Evolutionary conservation across 2,888 invertebrate genomes (phyloP).

Genomic region (Aquatica leii): DNA sequence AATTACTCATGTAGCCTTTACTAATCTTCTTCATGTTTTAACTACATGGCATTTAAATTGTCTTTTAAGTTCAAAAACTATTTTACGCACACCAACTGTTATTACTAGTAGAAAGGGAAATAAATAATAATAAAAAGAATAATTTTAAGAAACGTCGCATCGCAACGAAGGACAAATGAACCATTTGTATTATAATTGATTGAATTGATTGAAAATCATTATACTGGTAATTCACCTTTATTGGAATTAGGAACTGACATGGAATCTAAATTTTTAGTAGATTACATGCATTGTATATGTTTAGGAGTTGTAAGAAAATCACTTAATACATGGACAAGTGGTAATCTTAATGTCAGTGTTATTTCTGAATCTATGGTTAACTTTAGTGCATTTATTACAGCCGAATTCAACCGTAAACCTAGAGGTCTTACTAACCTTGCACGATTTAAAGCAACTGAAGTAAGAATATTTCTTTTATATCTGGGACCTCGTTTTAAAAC

Average conservation of each 20-base stretch:
- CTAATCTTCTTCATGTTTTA: neutral
- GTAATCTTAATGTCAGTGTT: slow-evolving; percentile 26
- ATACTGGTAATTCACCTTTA: slow-evolving; percentile 31
- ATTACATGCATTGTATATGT: slow-evolving; percentile 43
- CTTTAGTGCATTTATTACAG: neutral
- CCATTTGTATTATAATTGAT: too few relatives aligned
- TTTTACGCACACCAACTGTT: neutral
- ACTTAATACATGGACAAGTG: slow-evolving; percentile 40
- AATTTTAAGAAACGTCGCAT: too few relatives aligned
- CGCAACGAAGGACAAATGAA: neutral
- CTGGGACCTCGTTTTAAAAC: neutral
- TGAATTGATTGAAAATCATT: too few relatives aligned
- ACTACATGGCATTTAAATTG: neutral
- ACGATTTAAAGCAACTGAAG: neutral
- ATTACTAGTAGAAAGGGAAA: neutral
- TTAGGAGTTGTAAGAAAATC: slow-evolving; percentile 42
- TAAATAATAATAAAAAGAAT: neutral
- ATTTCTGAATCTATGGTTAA: neutral
- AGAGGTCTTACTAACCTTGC: neutral
- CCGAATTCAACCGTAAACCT: neutral
- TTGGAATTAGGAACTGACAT: slow-evolving; percentile 35
- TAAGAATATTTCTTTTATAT: neutral
- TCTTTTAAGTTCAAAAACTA: neutral
- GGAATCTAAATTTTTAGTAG: slow-evolving; percentile 36
- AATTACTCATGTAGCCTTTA: neutral